Percentiles rank a stretch among this genome's conserved stretches.
These are phyloP conservation scores for Drosophila guanche DNA, from an alignment of 1,140 invertebrate genomes.

Conservation along the genomic window DNA sequence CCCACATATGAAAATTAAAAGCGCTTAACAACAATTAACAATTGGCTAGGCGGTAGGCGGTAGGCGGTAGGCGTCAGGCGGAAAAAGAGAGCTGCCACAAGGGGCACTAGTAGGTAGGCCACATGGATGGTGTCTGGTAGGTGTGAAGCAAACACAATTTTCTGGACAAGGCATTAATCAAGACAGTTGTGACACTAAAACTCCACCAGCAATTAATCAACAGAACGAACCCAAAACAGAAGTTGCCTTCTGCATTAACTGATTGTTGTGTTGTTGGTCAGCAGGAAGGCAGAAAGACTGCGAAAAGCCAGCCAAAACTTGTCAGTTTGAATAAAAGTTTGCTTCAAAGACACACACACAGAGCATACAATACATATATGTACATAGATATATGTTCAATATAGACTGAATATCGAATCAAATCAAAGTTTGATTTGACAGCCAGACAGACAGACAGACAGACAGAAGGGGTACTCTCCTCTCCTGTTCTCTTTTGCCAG, in stretches of 20 bases:
- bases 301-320: constrained; percentile 38
- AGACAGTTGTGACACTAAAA: constrained; percentile 67
- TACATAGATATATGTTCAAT: constrained; percentile 1
- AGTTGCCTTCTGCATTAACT: constrained; percentile 66
- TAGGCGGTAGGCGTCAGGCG: too few relatives aligned
- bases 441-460: constrained; percentile 57
- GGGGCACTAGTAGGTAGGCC: too few relatives aligned
- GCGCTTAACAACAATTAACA: constrained; percentile 79
- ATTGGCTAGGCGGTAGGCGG: constrained; percentile 40
- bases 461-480: constrained; percentile 16
- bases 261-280: constrained; percentile 66
- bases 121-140: too few relatives aligned
- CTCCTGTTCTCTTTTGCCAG: neutral
- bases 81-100: too few relatives aligned
- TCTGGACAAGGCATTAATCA: constrained; percentile 64
- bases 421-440: constrained; percentile 81
- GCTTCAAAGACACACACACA: constrained; percentile 1
- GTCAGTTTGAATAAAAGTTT: constrained; percentile 79
- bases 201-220: constrained; percentile 68
- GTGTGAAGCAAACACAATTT: constrained; percentile 34
- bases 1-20: constrained; percentile 76
- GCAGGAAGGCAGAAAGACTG: neutral
- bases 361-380: too few relatives aligned
- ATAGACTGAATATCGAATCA: constrained; percentile 64
- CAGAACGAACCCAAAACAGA: constrained; percentile 5